phyloP scores from a whole-genome alignment of 2,888 invertebrate genomes.

The Pseudoips prasinana region DNA sequence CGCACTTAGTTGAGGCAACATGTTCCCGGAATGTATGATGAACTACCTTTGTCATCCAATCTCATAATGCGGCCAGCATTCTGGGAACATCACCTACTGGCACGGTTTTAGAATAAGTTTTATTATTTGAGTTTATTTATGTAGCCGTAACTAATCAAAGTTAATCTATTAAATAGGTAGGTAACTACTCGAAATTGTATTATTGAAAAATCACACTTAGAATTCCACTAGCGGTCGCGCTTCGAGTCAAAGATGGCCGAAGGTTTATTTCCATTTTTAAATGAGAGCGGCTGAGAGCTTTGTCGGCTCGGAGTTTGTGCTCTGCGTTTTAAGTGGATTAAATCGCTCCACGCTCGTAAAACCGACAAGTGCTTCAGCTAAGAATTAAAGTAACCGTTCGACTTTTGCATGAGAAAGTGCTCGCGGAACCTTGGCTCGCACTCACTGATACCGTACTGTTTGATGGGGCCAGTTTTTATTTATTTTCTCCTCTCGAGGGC shows the following conservation, averaged over 20 bases:
- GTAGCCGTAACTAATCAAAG: slow-evolving; percentile 17
- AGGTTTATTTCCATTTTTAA: slow-evolving; percentile 82
- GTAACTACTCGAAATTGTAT: slow-evolving; percentile 55
- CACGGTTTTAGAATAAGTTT: too few relatives aligned
- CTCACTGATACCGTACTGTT: slow-evolving; percentile 65
- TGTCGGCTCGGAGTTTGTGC: slow-evolving; percentile 80
- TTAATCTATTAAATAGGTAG: slow-evolving; percentile 41
- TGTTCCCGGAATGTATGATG: too few relatives aligned
- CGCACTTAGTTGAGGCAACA: too few relatives aligned
- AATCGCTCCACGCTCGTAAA: slow-evolving; percentile 81
- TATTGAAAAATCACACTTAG: slow-evolving; percentile 68
- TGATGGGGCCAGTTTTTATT: slow-evolving; percentile 61
- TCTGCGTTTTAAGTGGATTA: slow-evolving; percentile 83
- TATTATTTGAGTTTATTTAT: too few relatives aligned
- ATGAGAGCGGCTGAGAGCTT: slow-evolving; percentile 81
- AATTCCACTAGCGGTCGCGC: slow-evolving; percentile 74
- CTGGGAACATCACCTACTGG: too few relatives aligned
- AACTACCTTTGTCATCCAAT: too few relatives aligned
- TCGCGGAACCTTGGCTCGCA: slow-evolving; percentile 66
- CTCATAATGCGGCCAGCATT: too few relatives aligned
- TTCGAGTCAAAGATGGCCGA: slow-evolving; percentile 78
- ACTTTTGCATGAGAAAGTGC: slow-evolving; percentile 81
- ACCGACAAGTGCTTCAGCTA: slow-evolving; percentile 80
- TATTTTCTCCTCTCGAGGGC: slow-evolving; percentile 58
- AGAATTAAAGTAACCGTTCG: slow-evolving; percentile 81